phyloP scores from a whole-genome alignment of 1,140 invertebrate species.

The Heterodera carotae region DNA sequence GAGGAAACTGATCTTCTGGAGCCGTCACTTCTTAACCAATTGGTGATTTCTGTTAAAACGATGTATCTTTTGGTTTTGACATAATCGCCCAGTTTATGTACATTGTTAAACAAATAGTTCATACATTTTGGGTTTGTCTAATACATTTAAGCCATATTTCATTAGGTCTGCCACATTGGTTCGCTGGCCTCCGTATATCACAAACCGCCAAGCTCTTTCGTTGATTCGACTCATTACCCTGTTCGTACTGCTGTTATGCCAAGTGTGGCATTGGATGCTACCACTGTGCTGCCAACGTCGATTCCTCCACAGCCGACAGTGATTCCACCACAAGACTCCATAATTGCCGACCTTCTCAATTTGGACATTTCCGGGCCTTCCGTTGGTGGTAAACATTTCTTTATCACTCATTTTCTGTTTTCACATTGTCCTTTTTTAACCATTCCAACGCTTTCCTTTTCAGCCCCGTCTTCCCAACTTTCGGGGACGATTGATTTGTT shows the following conservation, averaged over 20 bases:
- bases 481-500: slow-evolving; percentile 14
- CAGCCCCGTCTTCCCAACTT: background rate
- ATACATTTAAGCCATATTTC: too few species aligned
- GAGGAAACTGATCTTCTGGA: slow-evolving; percentile 98
- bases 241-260: slow-evolving; percentile 53
- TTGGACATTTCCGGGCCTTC: slow-evolving; percentile 84
- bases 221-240: slow-evolving; percentile 75
- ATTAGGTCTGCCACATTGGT: slow-evolving; percentile 85
- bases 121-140: background rate
- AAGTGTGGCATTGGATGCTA: slow-evolving; percentile 12
- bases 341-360: slow-evolving; percentile 92
- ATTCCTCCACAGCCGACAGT: slow-evolving; percentile 72
- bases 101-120: too few species aligned
- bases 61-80: too few species aligned
- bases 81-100: too few species aligned
- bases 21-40: slow-evolving; percentile 92
- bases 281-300: slow-evolving; percentile 31
- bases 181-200: slow-evolving; percentile 98
- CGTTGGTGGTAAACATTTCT: slow-evolving; percentile 4
- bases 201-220: slow-evolving; percentile 96
- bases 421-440: slow-evolving; percentile 1
- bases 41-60: slow-evolving; percentile 71
- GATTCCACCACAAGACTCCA: slow-evolving; percentile 83
- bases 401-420: background rate
- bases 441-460: background rate